Conservation (phyloP, 2,888 invertebrate species). For the Pyralis farinalis region DNA sequence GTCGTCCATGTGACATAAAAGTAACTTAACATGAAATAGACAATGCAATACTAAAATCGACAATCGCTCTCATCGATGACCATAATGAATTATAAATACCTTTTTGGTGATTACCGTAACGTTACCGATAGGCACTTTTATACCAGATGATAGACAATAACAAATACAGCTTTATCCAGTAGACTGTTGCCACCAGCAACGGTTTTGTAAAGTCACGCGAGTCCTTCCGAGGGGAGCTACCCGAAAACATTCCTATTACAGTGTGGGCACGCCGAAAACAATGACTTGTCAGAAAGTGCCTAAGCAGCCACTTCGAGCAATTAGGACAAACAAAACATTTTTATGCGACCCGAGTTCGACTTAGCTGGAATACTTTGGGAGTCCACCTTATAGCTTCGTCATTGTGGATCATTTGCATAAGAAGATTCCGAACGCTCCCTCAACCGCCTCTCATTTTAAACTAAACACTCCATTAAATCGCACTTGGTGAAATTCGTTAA, state of each 20-base stretch:
- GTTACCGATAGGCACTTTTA: slow-evolving; percentile 12
- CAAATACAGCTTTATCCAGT: slow-evolving; percentile 34
- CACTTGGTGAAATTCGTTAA: slow-evolving; percentile 7
- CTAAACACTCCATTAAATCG: slow-evolving; percentile 17
- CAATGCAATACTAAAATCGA: too few species aligned
- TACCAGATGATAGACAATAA: slow-evolving; percentile 8
- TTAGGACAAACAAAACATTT: slow-evolving; percentile 79
- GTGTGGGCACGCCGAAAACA: slow-evolving; percentile 67
- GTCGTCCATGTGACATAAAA: too few species aligned
- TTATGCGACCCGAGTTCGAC: slow-evolving; percentile 50
- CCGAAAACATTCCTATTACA: slow-evolving; percentile 69
- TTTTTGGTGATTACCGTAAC: slow-evolving; percentile 11
- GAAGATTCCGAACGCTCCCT: slow-evolving; percentile 37
- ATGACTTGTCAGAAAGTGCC: slow-evolving; percentile 68
- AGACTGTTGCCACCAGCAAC: slow-evolving; percentile 37
- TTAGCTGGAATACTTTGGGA: slow-evolving; percentile 26
- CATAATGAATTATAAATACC: too few species aligned
- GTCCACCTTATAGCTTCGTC: slow-evolving; percentile 37
- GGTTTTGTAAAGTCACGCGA: slow-evolving; percentile 65
- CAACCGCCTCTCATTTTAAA: slow-evolving; percentile 21
- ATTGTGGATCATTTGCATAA: slow-evolving; percentile 51
- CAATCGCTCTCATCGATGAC: too few species aligned
- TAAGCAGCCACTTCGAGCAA: slow-evolving; percentile 76
- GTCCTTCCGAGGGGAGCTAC: slow-evolving; percentile 49
- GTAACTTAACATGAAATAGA: too few species aligned